Evolutionary conservation across 2,888 invertebrate species (phyloP), one percentile per base, ranked within the genome.

Genomic region (Hipparchia sbordonii): DNA sequence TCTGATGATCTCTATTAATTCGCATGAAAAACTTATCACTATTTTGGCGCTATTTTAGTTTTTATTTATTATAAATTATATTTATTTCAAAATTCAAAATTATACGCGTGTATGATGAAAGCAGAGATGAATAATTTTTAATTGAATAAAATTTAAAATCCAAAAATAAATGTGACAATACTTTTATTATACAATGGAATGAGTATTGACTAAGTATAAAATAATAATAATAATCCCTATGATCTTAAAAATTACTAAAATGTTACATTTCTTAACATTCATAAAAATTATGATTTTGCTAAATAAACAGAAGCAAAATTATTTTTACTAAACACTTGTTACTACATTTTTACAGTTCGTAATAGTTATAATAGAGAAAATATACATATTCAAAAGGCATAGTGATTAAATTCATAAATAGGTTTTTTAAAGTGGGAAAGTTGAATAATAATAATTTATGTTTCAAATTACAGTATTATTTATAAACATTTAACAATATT

Each of bases 181-280:
- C 63, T 70, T 69, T 71, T 72, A 76, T 57, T 68, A 61, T 71
- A 76, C 74, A 74, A 72, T 76, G 76, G 76, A 76, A 76, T 76
- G 74, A 74, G 74, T 76, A 76, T 74, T 76, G 48, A 66, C 72
- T 76, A 76, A 56, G 60, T 46, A 61, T 67, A 65, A 65, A 9
- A 70, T 46, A 73, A 39, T 39, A 39, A 39, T 39, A 39, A 39
- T 39, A 39, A 39, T 39, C 39, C 39, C 39, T 46, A 23, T 57
- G 23, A 23, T 57, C 23, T 57, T 57, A 9, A 46, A 63, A 13
- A 45, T 39, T n/a, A 56, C 13, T 61, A 59, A 33, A 65, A 23
- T 46, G 10, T 48, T 54, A 70, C 56, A 13, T 70, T 46, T 56
- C 62, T 33, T 13, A 70, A 56, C 51, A 13, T 33, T 65, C 12